Base-by-base conservation (phyloP, 2,888 invertebrate species). In the Apodemia mormo region DNA sequence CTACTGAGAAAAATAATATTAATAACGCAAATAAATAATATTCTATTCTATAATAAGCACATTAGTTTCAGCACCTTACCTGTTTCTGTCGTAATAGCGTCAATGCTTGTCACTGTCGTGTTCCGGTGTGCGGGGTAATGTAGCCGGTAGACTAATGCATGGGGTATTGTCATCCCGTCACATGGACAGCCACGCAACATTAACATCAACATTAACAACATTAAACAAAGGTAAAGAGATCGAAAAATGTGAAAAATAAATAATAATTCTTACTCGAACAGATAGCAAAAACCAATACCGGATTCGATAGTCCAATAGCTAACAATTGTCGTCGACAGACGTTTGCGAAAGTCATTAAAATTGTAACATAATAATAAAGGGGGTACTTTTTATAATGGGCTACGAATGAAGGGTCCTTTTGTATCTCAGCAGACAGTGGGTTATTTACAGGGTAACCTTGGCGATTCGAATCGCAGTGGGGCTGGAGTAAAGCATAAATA, bases 341-440 rank as follows among this genome's bases (percentile, higher is more conserved):
- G 56, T 65, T 69, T 40, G 72, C 76, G 79, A 79, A 81, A 87
- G 87, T 90, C 87, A 90, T 90, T 90, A 90, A 89, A 90, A 85
- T 86, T 87, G 90, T 88, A 91, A 88, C 90, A 83, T 90, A 85
- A 83, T 90, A 85, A 87, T 87, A 88, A 89, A 88, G 84, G 82
- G 82, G 81, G 83, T 88, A 89, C 81, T 81, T 82, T 82, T 87
- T 87, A 89, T 92, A 92, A 92, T 92, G 81, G 86, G 81, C 77
- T 80, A 88, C 83, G 89, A 85, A 92, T 92, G 83, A 86, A 82
- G 90, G 85, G 85, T 79, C 78, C 85, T 78, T 78, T 89, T 88
- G 85, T 88, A 76, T 74, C 49, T 49, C 76, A 78, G 78, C 80
- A 79, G 80, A 80, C 61, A 33, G 12, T 80, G 83, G 88, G 87